phyloP scores from a whole-genome alignment of 1,140 invertebrate species.

The Pseudachorutes palmiensis region DNA sequence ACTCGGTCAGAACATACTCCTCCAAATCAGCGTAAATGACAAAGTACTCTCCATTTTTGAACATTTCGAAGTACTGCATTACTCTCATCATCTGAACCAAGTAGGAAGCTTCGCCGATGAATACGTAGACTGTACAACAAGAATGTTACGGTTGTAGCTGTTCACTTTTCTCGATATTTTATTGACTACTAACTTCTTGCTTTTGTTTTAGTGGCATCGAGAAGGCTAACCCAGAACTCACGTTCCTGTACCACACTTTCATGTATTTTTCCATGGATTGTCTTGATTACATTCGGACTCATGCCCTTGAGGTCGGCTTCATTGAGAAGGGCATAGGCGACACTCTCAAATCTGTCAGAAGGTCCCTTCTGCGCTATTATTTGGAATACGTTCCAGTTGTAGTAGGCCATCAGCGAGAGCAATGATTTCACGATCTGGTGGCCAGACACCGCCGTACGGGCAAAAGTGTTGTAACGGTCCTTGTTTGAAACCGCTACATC shows the following conservation, averaged over 20 bases:
- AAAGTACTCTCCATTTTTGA: constrained; percentile 86
- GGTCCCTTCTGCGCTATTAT: constrained; percentile 82
- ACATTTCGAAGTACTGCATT: constrained; percentile 64
- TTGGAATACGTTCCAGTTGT: constrained; percentile 87
- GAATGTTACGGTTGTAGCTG: constrained; percentile 11
- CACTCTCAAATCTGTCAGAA: too few relatives aligned
- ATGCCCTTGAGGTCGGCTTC: too few relatives aligned
- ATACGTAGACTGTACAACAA: constrained; percentile 72
- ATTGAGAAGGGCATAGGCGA: too few relatives aligned
- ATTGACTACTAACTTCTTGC: too few relatives aligned
- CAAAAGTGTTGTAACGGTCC: constrained; percentile 71
- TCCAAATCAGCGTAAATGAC: constrained; percentile 89
- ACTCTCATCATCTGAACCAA: constrained; percentile 81
- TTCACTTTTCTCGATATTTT: neutral
- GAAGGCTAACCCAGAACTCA: too few relatives aligned
- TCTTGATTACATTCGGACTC: too few relatives aligned
- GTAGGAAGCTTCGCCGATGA: constrained; percentile 68
- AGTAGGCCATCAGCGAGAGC: constrained; percentile 76
- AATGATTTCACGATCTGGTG: constrained; percentile 90
- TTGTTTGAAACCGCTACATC: constrained; percentile 74
- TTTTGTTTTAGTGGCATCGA: too few relatives aligned
- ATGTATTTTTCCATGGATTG: too few relatives aligned
- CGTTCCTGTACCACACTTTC: too few relatives aligned
- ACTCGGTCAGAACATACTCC: constrained; percentile 65
- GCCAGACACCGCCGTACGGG: constrained; percentile 85